Conservation (phyloP, 2,888 invertebrate genomes). For the Drosophila antonietae region DNA sequence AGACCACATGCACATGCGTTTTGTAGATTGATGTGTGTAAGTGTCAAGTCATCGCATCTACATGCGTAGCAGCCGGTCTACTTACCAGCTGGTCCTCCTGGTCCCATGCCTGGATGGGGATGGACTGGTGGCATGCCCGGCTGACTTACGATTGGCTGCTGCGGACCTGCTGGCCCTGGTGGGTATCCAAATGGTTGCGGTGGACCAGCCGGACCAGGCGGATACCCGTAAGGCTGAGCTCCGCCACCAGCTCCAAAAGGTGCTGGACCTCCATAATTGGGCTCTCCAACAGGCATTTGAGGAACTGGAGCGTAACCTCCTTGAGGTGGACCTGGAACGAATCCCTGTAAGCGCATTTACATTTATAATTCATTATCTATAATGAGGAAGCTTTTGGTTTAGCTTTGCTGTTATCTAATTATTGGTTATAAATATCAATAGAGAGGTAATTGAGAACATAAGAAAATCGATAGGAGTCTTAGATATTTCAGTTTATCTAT, state of each 20-base stretch:
- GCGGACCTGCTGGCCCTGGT: constrained; percentile 59
- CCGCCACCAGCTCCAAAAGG: constrained; percentile 49
- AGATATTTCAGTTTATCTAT: no score
- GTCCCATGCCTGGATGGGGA: constrained; percentile 49
- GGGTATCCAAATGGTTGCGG: constrained; percentile 52
- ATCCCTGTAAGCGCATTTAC: constrained; percentile 67
- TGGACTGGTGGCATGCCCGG: constrained; percentile 74
- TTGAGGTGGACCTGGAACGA: constrained; percentile 65
- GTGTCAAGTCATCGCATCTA: not conserved
- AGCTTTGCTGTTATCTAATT: not conserved
- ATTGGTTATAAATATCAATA: not conserved
- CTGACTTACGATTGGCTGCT: constrained; percentile 80
- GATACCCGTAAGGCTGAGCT: constrained; percentile 49
- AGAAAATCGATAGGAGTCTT: no score
- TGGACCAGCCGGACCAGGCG: constrained; percentile 23
- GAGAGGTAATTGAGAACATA: not conserved
- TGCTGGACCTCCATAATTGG: constrained; percentile 18
- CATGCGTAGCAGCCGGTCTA: not conserved
- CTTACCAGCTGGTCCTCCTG: constrained; percentile 60
- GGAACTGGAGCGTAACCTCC: constrained; percentile 83
- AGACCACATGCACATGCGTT: not conserved
- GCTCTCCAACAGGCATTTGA: constrained; percentile 73
- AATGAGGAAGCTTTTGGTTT: not conserved
- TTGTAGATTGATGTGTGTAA: not conserved
- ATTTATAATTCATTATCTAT: not conserved